Conservation (phyloP, 37 sponge, comb jelly and placozoan genomes). For the Chondrosia reniformis region DNA sequence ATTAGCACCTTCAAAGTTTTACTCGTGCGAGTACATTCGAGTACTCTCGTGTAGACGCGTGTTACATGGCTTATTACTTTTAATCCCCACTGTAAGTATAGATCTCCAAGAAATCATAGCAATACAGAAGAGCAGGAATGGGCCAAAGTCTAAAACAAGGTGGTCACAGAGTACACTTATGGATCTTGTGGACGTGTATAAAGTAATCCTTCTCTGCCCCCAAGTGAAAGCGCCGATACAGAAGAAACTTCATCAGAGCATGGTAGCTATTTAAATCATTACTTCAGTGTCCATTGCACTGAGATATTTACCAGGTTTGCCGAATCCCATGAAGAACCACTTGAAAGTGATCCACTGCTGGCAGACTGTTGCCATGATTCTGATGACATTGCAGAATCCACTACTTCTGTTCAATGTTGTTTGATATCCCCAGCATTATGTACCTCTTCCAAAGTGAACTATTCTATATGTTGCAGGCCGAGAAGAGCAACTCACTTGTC, state of each 20-base stretch:
- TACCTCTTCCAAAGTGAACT: too few relatives aligned
- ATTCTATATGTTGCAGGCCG: slow-evolving; percentile 4
- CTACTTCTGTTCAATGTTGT: neutral
- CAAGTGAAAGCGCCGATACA: neutral
- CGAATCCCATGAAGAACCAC: neutral
- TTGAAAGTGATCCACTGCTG: neutral
- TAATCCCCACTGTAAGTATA: too few relatives aligned
- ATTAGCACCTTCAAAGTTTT: too few relatives aligned
- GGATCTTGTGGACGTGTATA: neutral
- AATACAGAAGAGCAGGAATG: neutral
- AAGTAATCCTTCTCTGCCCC: neutral
- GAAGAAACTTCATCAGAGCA: neutral
- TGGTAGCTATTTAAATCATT: slow-evolving; percentile 2
- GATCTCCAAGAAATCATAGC: neutral
- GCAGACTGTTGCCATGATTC: neutral
- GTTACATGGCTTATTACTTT: too few relatives aligned
- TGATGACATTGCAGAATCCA: neutral
- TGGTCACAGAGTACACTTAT: slow-evolving; percentile 10
- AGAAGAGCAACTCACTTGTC: slow-evolving; percentile 14
- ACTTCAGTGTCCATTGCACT: neutral
- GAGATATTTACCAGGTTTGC: neutral
- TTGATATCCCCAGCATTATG: too few relatives aligned
- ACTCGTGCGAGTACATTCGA: too few relatives aligned
- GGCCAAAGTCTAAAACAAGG: neutral
- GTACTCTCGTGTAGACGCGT: too few relatives aligned